Evolutionary conservation across 2,797 vertebrate species (phyloP), one percentile per base, ranked within the genome.

Genomic region (Capromys pilorides): DNA sequence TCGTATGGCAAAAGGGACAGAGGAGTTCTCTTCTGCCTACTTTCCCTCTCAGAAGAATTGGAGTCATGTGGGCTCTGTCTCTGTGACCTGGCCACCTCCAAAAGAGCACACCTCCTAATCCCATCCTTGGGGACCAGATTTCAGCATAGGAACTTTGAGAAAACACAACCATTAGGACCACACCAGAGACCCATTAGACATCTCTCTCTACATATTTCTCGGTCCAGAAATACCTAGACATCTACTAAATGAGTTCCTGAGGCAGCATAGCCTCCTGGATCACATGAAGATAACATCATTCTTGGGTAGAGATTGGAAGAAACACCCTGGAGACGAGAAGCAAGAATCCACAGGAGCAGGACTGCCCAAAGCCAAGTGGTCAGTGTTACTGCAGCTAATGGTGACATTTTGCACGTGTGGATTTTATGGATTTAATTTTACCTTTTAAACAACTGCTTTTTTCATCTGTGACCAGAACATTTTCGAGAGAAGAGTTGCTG

Each of bases 401-500:
- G 7, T 7, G 51, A 54, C 10, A 78, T 5, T 64, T 28, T 31
- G 36, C 2, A 26, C 9, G 7, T 14, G 9, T 62, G 31, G 33
- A 39, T 87, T 94, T 80, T 24, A 67, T 77, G 51, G 22, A 92
- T 95, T 93, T 28, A 71, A 71, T 18, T 84, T 92, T 86, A 49
- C 33, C 61, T 93, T 86, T 84, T 64, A 67, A 64, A 41, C 41
- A 28, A 79, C 66, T 75, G 10, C 49, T 24, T 61, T 84, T 84
- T 83, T 88, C 14, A 19, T 19, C 51, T 64, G 31, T 92, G 77
- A 73, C 67, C 57, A 67, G 61, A 92, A 80, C 19, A 84, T 21
- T 45, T 83, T 62, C 33, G 69, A 26, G 14, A 5, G 24, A 67
- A 12, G 24, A n/a, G 36, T 81, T 85, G 89, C 33, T 67, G 9